Percentiles rank a stretch among this genome's conserved stretches.
These are phyloP conservation scores for Leptoclinus maculatus DNA, from an alignment of 2,797 vertebrate genomes.

Conservation along the genomic window DNA sequence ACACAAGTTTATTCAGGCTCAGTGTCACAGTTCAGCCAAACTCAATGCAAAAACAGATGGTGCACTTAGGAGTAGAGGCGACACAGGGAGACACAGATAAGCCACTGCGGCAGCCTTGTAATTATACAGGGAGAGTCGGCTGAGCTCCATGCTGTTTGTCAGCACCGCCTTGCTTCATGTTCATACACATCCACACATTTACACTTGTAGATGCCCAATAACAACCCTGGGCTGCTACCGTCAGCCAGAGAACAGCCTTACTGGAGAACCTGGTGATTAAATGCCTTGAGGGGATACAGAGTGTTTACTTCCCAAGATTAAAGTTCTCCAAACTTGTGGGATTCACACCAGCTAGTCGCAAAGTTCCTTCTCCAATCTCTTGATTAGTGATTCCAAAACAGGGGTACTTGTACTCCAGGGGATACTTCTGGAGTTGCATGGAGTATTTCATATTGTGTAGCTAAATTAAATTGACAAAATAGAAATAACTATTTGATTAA, in stretches of 20 bases:
- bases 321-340: conserved; percentile 13
- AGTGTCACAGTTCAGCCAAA: conserved; percentile 62
- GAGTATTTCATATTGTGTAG: background rate
- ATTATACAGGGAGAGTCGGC: conserved; percentile 67
- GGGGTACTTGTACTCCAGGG: background rate
- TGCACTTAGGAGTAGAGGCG: conserved; percentile 62
- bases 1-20: conserved; percentile 49
- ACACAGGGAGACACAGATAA: conserved; percentile 68
- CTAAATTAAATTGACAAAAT: background rate
- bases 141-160: conserved; percentile 59
- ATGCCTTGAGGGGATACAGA: conserved; percentile 9
- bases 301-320: conserved; percentile 14
- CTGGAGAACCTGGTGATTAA: conserved; percentile 5
- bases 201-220: conserved; percentile 21
- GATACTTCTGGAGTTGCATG: background rate
- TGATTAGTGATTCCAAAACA: background rate
- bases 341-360: conserved; percentile 15
- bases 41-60: conserved; percentile 71
- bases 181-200: conserved; percentile 48
- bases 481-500: background rate
- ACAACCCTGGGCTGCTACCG: conserved; percentile 35
- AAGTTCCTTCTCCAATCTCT: conserved; percentile 1
- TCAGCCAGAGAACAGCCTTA: conserved; percentile 26
- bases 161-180: conserved; percentile 45
- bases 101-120: conserved; percentile 59